phyloP scores from a whole-genome alignment of 2,888 invertebrate genomes.

The Leucoptera coffeella region DNA sequence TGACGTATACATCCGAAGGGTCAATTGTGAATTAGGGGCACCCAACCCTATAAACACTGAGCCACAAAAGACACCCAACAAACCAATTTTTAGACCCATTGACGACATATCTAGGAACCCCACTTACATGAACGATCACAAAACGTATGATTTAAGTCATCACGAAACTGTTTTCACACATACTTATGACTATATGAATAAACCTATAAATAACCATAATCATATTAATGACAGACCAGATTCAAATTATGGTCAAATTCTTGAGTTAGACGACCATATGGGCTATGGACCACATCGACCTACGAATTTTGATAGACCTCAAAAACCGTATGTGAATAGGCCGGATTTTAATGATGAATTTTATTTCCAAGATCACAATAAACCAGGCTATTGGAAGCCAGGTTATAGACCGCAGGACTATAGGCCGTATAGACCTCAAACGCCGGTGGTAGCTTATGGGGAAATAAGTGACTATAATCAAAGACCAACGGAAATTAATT shows the following conservation, averaged over 20 bases:
- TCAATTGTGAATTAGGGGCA: conserved; percentile 33
- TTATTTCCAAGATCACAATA: conserved; percentile 18
- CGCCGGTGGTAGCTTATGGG: no score
- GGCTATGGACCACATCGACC: conserved; percentile 28
- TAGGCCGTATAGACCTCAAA: not conserved
- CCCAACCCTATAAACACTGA: conserved; percentile 27
- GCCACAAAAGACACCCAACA: conserved; percentile 17
- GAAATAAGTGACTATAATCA: no score
- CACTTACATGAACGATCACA: no score
- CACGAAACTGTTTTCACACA: conserved; percentile 12
- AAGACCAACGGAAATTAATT: no score
- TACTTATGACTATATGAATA: no score
- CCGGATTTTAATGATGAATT: conserved; percentile 16
- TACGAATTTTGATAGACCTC: conserved; percentile 15
- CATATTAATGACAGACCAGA: conserved; percentile 22
- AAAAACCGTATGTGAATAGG: conserved; percentile 5
- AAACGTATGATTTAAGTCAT: conserved; percentile 15
- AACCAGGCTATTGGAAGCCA: conserved; percentile 13
- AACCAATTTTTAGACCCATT: conserved; percentile 23
- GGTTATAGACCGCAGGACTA: no score
- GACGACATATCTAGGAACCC: conserved; percentile 25
- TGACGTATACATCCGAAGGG: conserved; percentile 28
- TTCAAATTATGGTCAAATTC: conserved; percentile 18
- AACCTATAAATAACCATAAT: no score
- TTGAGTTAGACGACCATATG: conserved; percentile 19